Conservation (phyloP, 1,140 invertebrate species). For the Copidosoma floridanum region DNA sequence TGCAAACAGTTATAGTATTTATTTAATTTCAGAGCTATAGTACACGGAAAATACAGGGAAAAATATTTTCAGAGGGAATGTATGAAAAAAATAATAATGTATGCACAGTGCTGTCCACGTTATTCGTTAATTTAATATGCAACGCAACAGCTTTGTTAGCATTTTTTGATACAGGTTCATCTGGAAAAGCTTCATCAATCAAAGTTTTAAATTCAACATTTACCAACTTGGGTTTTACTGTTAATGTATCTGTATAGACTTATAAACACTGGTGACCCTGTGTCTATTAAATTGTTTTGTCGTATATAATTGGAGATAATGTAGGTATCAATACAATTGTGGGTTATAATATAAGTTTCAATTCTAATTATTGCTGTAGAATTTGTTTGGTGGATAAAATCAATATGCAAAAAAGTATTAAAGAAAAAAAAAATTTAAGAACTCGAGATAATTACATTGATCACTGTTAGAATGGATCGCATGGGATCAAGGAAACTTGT, state of each 20-base stretch:
- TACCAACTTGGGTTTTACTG: not conserved
- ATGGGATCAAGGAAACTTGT: not conserved
- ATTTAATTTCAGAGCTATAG: too few species aligned
- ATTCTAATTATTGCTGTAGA: not conserved
- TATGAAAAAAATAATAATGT: too few species aligned
- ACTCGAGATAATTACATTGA: not conserved
- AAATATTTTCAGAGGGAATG: too few species aligned
- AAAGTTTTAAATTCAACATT: too few species aligned
- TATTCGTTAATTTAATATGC: too few species aligned
- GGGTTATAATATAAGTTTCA: slow-evolving; percentile 11
- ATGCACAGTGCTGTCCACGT: too few species aligned
- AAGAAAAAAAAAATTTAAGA: not conserved
- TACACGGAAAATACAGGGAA: too few species aligned
- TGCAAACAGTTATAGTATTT: too few species aligned
- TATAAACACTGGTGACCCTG: not conserved
- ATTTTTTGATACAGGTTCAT: too few species aligned
- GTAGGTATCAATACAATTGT: slow-evolving; percentile 5
- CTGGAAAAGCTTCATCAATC: too few species aligned
- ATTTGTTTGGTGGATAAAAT: not conserved
- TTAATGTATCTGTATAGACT: not conserved
- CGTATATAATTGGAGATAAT: slow-evolving; percentile 10
- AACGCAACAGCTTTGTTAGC: too few species aligned
- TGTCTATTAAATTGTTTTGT: slow-evolving; percentile 6
- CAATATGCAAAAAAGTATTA: not conserved
- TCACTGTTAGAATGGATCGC: not conserved